These are phyloP conservation scores for Macheiramphus alcinus DNA, from an alignment of 2,113 vertebrate genomes.

Conservation along the genomic window DNA sequence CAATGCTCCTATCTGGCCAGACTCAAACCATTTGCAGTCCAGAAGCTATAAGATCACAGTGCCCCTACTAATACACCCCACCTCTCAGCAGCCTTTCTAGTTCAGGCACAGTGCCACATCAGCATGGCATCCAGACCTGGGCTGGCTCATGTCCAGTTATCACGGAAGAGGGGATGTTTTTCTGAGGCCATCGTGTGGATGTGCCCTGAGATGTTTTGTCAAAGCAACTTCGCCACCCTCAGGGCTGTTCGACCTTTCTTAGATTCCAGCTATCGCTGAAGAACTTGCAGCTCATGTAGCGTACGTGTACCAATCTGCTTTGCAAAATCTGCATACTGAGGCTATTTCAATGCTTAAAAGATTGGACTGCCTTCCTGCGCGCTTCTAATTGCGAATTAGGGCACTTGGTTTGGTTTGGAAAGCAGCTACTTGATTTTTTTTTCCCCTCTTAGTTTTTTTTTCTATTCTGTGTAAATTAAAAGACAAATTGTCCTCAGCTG, in stretches of 20 bases:
- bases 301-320: neutral
- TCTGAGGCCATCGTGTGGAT: fast-evolving
- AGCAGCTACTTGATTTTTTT: neutral
- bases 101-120: neutral
- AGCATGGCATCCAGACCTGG: neutral
- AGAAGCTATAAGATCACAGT: fast-evolving
- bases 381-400: neutral
- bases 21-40: neutral
- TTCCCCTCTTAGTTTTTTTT: fast-evolving
- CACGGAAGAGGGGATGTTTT: neutral
- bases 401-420: neutral
- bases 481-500: neutral
- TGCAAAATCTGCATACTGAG: neutral
- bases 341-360: neutral
- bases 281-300: neutral
- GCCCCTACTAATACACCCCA: neutral
- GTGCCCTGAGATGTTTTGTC: neutral
- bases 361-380: neutral
- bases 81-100: neutral
- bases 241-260: neutral
- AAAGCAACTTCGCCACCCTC: fast-evolving
- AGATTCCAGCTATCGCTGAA: neutral
- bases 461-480: neutral
- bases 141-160: neutral
- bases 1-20: neutral